Evolutionary conservation across 2,797 vertebrate species (phyloP), one percentile per base, ranked within the genome.

Genomic region (Petrocephalus sullivani): DNA sequence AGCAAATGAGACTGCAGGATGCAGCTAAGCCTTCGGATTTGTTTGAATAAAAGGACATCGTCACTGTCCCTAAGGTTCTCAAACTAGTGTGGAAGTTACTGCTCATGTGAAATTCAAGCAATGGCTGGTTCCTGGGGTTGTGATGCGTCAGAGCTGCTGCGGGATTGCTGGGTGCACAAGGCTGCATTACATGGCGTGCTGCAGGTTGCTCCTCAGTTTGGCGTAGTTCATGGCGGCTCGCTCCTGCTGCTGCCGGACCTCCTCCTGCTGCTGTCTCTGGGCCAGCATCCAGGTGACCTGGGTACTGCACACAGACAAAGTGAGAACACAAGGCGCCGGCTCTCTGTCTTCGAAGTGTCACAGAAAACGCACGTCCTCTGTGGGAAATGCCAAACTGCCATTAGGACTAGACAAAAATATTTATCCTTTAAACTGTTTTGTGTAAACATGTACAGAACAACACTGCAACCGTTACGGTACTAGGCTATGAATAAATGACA

Each of bases 261-360:
- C 98, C 93, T 99, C 98, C 92, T 99, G 98, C 28, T 28, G 28
- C 94, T 99, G 98, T 94, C 98, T 97, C 95, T 99, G 98, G 92
- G 98, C 97, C 93, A 99, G 95, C 98, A 99, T 99, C 98, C 98
- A 99, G 95, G 98, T 99, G 96, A 99, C 98, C 96, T 99, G 98
- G 93, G 98, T 97, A 95, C 98, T 99, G 93, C 28, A 91, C 2
- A 90, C 85, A 92, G 33, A 87, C 7, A 7, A 0, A 0, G 2
- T 16, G 28, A 37, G 12, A 71, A 71, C 14, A 41, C 51, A 53
- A 28, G 14, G 28, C 83, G 9, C 83, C 10, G n/a, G 83, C 83
- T 19, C 19, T 57, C 14, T 57, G 4, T 57, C 4, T 57, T 19
- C 19, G 16, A 57, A 14, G 64, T 19, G 33, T 37, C 64, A 71